phyloP scores from a whole-genome alignment of 2,888 invertebrate species.

The Athalia circularis region DNA sequence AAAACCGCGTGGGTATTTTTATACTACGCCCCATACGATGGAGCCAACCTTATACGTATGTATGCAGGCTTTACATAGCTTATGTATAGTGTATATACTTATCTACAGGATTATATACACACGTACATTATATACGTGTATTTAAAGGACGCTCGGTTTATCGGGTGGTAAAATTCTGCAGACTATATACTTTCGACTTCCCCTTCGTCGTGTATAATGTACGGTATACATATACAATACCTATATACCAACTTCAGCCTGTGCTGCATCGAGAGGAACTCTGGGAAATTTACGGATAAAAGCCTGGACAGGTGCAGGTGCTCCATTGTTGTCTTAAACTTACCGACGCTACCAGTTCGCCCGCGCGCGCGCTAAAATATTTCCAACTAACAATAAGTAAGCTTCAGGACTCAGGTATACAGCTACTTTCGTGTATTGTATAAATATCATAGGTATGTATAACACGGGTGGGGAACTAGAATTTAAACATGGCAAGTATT shows the following conservation, averaged over 20 bases:
- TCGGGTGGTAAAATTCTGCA: conserved; percentile 41
- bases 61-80: background rate
- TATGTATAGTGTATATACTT: no score
- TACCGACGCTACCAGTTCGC: background rate
- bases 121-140: background rate
- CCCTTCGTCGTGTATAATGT: background rate
- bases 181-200: conserved; percentile 24
- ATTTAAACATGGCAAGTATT: no score
- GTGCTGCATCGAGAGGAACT: conserved; percentile 12
- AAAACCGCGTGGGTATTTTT: conserved; percentile 5
- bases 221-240: no score
- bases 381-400: background rate
- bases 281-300: conserved; percentile 26
- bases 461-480: no score
- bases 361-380: background rate
- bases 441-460: no score
- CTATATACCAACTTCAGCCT: no score
- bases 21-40: conserved; percentile 20
- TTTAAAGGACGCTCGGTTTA: conserved; percentile 33
- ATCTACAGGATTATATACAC: no score
- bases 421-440: no score
- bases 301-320: conserved; percentile 18
- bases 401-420: background rate
- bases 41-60: conserved; percentile 16
- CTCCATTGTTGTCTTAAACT: conserved; percentile 25